Conservation (phyloP, 2,113 vertebrate genomes). For the Vanacampus margaritifer region DNA sequence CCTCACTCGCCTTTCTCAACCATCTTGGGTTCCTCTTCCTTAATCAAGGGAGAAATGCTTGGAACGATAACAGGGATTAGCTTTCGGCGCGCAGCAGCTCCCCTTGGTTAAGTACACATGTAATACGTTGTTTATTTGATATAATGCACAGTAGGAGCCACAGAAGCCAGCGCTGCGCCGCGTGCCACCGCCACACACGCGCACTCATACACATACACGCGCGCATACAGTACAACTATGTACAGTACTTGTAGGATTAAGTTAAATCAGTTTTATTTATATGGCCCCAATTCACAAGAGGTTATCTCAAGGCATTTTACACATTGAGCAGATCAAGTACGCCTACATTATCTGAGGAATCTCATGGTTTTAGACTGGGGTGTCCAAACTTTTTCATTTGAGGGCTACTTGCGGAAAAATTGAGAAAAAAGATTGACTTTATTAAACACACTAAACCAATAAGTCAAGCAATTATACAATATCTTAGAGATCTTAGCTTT, state of each 20-base stretch:
- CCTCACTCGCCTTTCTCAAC: slow-evolving; percentile 42
- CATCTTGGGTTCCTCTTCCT: slow-evolving; percentile 52
- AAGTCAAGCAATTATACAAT: no score
- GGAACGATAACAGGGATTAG: slow-evolving; percentile 72
- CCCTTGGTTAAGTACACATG: slow-evolving; percentile 75
- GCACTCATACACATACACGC: slow-evolving; percentile 5
- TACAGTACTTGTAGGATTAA: not conserved
- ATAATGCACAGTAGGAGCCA: slow-evolving; percentile 73
- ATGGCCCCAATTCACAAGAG: not conserved
- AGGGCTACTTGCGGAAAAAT: no score
- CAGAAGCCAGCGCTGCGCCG: slow-evolving; percentile 56
- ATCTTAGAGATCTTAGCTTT: no score
- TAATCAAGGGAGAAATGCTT: slow-evolving; percentile 67
- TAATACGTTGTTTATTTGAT: slow-evolving; percentile 81
- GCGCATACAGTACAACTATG: slow-evolving; percentile 22
- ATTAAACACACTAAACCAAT: no score
- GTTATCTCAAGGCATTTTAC: not conserved
- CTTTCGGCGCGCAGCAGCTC: slow-evolving; percentile 69
- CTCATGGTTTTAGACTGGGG: no score
- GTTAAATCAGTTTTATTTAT: not conserved
- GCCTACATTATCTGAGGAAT: not conserved
- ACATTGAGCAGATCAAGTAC: not conserved
- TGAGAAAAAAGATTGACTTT: no score
- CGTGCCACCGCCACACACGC: slow-evolving; percentile 16
- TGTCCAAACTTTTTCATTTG: no score